Evolutionary conservation across 2,113 vertebrate species (phyloP), one percentile per base, ranked within the genome.

Genomic region (Heliornis fulica): DNA sequence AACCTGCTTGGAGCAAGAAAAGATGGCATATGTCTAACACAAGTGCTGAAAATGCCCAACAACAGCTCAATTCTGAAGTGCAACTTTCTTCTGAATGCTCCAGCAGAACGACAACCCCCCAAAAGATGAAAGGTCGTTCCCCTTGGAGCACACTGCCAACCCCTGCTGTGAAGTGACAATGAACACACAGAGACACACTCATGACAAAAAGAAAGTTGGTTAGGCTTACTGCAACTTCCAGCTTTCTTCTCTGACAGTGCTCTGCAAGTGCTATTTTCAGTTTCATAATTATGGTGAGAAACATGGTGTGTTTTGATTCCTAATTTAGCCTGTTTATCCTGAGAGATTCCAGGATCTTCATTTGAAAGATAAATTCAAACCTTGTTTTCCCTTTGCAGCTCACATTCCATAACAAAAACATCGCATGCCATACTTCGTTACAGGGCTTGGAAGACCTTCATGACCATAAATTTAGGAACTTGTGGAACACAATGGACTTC

Each of bases 401-500:
- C 40, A 75, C 77, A 96, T 94, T 94, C 86, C 70, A 7, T 15
- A 90, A 91, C 66, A 93, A 94, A 95, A 94, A 96, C 93, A 95
- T 79, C 43, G 88, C 94, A 87, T 97, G 94, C 89, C 90, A 54
- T 92, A 89, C 64, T 86, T 65, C 12, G 15, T 90, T 89, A 81
- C 59, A 91, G 89, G 84, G 48, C 86, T 96, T 96, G 93, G 95
- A 96, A 96, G 86, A 97, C 88, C 92, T 89, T 96, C 92, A 85
- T 5, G 56, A 91, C 90, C 94, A 96, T 97, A 96, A 96, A 97
- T 97, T 95, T 93, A 91, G 80, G 94, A 88, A 76, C 83, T 95
- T 77, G 93, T 6, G 51, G 90, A 97, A 95, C 95, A 95, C 95
- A 96, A 96, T 95, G 87, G 96, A 95, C 96, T 96, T 91, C 43